Evolutionary conservation across 2,888 invertebrate species (phyloP).

Genomic region (Nymphalis polychloros): DNA sequence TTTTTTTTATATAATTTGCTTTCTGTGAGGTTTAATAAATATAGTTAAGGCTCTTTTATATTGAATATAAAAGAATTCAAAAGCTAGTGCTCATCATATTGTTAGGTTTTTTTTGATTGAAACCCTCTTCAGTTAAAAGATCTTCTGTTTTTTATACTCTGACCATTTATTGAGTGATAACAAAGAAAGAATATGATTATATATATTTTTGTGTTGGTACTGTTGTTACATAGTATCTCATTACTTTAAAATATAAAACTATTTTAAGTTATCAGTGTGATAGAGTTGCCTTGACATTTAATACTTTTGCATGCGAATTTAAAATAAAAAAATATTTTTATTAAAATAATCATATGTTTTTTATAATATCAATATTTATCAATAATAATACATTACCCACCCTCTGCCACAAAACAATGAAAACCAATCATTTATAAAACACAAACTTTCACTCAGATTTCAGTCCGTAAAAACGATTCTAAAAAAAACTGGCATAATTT

Average conservation of each 20-base stretch:
- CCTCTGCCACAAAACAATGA: conserved; percentile 21
- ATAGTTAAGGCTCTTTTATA: no score
- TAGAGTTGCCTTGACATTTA: neutral
- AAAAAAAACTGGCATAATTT: no score
- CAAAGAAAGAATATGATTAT: conserved; percentile 2
- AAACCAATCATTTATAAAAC: conserved; percentile 22
- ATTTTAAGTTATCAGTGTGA: neutral
- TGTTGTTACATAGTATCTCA: conserved; percentile 3
- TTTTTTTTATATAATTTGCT: no score
- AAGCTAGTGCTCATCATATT: neutral
- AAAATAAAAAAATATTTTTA: no score
- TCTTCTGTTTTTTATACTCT: neutral
- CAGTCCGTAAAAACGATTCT: neutral
- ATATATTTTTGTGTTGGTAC: neutral
- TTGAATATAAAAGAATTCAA: neutral
- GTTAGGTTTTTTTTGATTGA: conserved; percentile 4
- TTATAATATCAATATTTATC: neutral
- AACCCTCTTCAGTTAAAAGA: neutral
- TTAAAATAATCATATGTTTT: no score
- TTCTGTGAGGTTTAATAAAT: no score
- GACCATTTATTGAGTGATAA: neutral
- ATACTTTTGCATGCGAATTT: neutral
- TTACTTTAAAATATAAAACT: neutral
- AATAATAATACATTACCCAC: conserved; percentile 27
- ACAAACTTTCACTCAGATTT: conserved; percentile 29